A percentile compares a stretch with the other conserved stretches of the same genome.
Conservation (phyloP, 2,888 invertebrate species). For the Ernsta delagoae region DNA sequence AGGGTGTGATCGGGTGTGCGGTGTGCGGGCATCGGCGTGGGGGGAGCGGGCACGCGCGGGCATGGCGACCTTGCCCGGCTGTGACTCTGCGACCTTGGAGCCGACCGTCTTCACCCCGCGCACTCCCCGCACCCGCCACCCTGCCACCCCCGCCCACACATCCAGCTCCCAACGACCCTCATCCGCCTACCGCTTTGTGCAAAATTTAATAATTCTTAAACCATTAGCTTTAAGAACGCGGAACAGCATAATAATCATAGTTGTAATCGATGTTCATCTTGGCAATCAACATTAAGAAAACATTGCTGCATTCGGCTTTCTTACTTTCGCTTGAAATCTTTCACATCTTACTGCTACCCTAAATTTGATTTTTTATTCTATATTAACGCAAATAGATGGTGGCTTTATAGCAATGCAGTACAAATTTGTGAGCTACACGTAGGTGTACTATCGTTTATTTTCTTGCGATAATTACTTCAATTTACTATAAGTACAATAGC, state of each 20-base stretch:
- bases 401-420: no score
- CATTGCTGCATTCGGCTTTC: no score
- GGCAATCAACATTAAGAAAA: no score
- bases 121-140: conserved; percentile 46
- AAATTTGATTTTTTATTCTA: no score
- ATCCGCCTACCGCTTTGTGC: conserved; percentile 69
- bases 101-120: conserved; percentile 56
- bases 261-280: no score
- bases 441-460: no score
- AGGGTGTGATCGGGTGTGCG: conserved; percentile 72
- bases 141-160: conserved; percentile 52
- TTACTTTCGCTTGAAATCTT: no score
- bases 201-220: conserved; percentile 69
- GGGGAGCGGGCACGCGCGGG: conserved; percentile 75
- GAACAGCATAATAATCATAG: conserved; percentile 52
- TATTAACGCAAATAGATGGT: no score
- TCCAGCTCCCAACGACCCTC: conserved; percentile 56
- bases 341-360: no score
- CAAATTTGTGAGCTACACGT: no score
- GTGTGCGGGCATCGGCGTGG: conserved; percentile 58
- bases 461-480: no score
- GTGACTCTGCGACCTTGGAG: conserved; percentile 84
- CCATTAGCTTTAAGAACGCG: conserved; percentile 53
- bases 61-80: conserved; percentile 83
- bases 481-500: no score